A percentile compares a stretch with the other conserved stretches of the same genome.
These are phyloP conservation scores for Watsonalla binaria DNA, from an alignment of 2,888 invertebrate genomes.

Conservation along the genomic window DNA sequence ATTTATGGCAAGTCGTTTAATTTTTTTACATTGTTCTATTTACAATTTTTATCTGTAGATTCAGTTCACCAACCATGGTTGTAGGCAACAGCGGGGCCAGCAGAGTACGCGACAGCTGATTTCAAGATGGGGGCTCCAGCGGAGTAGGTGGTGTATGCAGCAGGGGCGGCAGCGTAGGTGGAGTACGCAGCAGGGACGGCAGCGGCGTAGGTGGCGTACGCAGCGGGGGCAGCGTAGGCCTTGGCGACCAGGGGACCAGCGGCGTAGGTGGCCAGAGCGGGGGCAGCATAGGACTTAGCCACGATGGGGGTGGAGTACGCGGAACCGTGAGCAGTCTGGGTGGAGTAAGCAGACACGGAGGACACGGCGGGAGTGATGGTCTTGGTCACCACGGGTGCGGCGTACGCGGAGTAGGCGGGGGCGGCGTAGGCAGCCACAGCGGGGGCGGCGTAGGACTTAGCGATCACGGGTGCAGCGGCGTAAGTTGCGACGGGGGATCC, in stretches of 20 bases:
- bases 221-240: slow-evolving; percentile 33
- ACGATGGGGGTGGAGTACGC: slow-evolving; percentile 56
- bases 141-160: slow-evolving; percentile 68
- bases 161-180: slow-evolving; percentile 71
- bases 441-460: slow-evolving; percentile 53
- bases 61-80: slow-evolving; percentile 81
- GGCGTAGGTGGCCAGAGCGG: slow-evolving; percentile 43
- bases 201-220: slow-evolving; percentile 44
- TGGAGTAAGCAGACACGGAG: slow-evolving; percentile 45
- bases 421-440: slow-evolving; percentile 28
- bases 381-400: slow-evolving; percentile 39
- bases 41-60: slow-evolving; percentile 38
- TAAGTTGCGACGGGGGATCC: slow-evolving; percentile 45
- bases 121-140: slow-evolving; percentile 65
- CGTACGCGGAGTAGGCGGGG: slow-evolving; percentile 49
- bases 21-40: slow-evolving; percentile 39
- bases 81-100: slow-evolving; percentile 72
- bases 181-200: slow-evolving; percentile 70
- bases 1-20: slow-evolving; percentile 40
- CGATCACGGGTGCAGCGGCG: slow-evolving; percentile 60
- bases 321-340: slow-evolving; percentile 43
- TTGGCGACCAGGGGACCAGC: slow-evolving; percentile 28
- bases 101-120: slow-evolving; percentile 52
- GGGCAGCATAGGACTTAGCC: slow-evolving; percentile 35
- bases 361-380: slow-evolving; percentile 42